A percentile compares a stretch with the other conserved stretches of the same genome.
These are phyloP conservation scores for Atrina japonica DNA, from an alignment of 2,888 invertebrate genomes.

Conservation along the genomic window DNA sequence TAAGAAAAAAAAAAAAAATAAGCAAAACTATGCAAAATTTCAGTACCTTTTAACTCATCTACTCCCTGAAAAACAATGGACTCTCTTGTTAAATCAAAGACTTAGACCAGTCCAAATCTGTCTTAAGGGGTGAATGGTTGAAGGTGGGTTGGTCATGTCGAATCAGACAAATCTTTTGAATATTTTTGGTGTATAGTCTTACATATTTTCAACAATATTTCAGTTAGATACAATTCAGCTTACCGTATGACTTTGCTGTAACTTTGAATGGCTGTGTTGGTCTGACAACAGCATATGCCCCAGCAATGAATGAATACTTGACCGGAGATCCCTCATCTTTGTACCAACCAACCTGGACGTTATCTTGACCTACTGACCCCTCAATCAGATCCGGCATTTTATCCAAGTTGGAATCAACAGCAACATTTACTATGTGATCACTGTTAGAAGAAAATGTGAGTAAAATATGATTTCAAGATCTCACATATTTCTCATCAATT, in stretches of 20 bases:
- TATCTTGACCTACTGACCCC: conserved; percentile 53
- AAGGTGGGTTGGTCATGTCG: no score
- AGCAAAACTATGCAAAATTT: no score
- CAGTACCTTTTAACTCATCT: no score
- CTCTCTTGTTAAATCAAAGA: no score
- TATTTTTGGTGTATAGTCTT: no score
- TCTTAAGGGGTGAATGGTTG: no score
- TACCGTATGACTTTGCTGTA: conserved; percentile 54
- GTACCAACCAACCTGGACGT: conserved; percentile 62
- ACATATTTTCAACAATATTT: no score
- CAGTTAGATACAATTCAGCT: no score
- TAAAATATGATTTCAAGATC: background rate
- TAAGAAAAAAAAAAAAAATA: no score
- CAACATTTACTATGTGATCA: conserved; percentile 71
- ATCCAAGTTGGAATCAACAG: conserved; percentile 71
- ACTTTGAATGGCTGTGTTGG: conserved; percentile 62
- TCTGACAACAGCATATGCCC: conserved; percentile 57
- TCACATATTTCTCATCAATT: background rate
- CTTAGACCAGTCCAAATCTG: no score
- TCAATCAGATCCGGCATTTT: conserved; percentile 72
- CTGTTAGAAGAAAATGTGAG: conserved; percentile 61
- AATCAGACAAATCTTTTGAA: no score
- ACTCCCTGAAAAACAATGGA: no score
- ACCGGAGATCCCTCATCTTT: conserved; percentile 54
- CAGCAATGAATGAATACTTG: conserved; percentile 50